Conservation (phyloP, 2,888 invertebrate species). For the Lobophora halterata region DNA sequence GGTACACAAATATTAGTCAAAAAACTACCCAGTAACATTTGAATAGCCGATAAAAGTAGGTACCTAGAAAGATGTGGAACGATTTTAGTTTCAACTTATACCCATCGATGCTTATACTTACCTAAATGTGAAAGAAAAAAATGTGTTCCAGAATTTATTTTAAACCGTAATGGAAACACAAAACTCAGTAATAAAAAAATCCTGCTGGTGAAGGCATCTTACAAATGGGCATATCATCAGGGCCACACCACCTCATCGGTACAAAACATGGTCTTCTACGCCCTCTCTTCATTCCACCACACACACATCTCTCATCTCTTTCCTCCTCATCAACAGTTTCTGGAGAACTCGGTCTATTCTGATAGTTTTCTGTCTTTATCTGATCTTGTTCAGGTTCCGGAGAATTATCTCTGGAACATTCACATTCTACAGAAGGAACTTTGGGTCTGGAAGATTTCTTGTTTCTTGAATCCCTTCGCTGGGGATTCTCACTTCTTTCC, state of each 20-base stretch:
- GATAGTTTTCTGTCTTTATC: neutral
- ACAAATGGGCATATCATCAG: constrained; percentile 7
- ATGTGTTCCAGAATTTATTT: no score
- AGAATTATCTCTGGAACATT: neutral
- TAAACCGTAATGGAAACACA: no score
- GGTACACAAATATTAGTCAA: no score
- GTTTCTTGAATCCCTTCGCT: no score
- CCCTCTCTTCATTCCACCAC: constrained; percentile 3
- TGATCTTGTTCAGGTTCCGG: neutral
- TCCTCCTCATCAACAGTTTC: neutral
- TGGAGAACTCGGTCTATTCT: neutral
- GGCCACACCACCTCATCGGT: constrained; percentile 9
- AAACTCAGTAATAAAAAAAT: constrained; percentile 4
- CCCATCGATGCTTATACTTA: no score
- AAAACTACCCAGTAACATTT: no score
- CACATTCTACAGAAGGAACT: neutral
- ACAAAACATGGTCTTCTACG: neutral
- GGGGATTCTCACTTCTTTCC: no score
- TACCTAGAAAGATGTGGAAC: no score
- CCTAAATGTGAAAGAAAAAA: no score
- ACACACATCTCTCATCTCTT: constrained; percentile 3
- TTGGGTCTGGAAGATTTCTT: neutral
- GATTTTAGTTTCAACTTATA: no score
- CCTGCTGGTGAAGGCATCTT: constrained; percentile 7
- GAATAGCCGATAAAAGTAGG: no score